Conservation (phyloP, 2,797 vertebrate genomes). For the Eulemur coronatus region DNA sequence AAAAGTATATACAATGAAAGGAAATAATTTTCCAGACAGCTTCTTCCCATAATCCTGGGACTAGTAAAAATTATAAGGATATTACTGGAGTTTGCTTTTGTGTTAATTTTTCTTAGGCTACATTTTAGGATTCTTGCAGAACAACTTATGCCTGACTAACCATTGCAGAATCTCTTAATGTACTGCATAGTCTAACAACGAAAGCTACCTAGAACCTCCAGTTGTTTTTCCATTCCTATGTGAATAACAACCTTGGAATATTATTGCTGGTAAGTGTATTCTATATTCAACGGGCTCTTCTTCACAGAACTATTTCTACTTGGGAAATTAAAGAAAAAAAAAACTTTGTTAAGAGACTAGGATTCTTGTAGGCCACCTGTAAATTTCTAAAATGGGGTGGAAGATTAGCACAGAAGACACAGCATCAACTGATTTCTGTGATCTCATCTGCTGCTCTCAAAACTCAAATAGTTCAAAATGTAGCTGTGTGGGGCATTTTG, state of each 20-base stretch:
- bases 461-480: slow-evolving; percentile 23
- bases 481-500: background rate
- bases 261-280: background rate
- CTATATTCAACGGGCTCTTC: background rate
- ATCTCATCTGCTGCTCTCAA: background rate
- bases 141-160: background rate
- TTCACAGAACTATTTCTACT: background rate
- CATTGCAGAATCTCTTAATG: background rate
- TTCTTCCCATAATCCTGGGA: background rate
- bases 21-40: background rate
- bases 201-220: slow-evolving; percentile 18
- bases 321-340: background rate
- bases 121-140: background rate
- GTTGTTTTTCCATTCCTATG: background rate
- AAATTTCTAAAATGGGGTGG: slow-evolving; percentile 39
- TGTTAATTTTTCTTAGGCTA: background rate
- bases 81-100: background rate
- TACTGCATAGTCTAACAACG: background rate
- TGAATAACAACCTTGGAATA: slow-evolving; percentile 24
- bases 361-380: background rate
- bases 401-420: background rate
- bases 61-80: slow-evolving; percentile 27
- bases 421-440: background rate
- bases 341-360: background rate
- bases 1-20: slow-evolving; percentile 20